Evolutionary conservation across 2,797 vertebrate genomes (phyloP), one percentile per base, ranked within the genome.

Genomic region (Coregonus suidteri): DNA sequence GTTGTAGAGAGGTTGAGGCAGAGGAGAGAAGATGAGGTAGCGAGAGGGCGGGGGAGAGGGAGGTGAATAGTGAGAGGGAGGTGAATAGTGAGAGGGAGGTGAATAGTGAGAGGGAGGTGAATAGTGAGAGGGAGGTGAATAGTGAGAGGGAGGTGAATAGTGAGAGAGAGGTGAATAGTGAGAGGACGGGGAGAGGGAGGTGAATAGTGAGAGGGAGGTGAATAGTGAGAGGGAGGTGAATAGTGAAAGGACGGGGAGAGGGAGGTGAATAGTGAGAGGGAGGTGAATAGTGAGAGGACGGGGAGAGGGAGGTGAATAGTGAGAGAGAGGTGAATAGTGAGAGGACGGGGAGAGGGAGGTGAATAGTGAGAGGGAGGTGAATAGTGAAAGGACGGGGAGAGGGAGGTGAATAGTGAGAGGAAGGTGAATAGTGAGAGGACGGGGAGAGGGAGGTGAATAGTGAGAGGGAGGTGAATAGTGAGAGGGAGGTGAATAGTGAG

Each of bases 51-150:
- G 35, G 34, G 3, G 75, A 73, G 68, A 16, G 20, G 41, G 13
- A 41, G 56, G 76, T 70, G 78, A 81, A 80, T 59, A 53, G 59
- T 76, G 53, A 81, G 73, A 66, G 78, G 82, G 81, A 71, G 47
- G 54, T 77, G 64, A 47, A 74, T 67, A 76, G 71, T 77, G 81
- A 25, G 54, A 31, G 6, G 62, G 68, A n/a, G n/a, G n/a, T n/a
- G n/a, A n/a, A 41, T 1, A 0, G 6, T 6, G 37, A 72, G 68
- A 14, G 20, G 41, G 11, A 41, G 56, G 80, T 70, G 78, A 81
- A 80, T 68, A 52, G 31, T 1, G 31, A 34, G 78, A 73, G 66
- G 74, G 76, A 75, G 77, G 72, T 84, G 81, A 34, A 34, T 34
- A 34, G 31, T 1, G 31, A 34, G 73, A 34, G 20, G 35, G 75